A percentile compares a stretch with the other conserved stretches of the same genome.
Conservation (phyloP, 2,113 vertebrate genomes). For the Coptodon bakossiorum region DNA sequence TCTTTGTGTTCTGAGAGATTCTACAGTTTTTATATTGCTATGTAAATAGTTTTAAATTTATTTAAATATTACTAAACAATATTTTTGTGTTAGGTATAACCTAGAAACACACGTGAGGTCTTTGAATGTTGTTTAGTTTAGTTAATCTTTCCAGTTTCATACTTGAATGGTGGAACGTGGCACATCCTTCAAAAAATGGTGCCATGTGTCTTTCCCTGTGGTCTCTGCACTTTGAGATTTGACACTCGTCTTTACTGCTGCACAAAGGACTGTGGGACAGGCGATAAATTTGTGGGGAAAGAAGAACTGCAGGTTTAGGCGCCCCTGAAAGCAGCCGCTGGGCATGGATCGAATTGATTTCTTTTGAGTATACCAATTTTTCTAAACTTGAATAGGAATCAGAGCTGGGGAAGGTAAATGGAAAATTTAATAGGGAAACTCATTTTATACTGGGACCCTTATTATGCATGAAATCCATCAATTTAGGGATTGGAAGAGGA, state of each 20-base stretch:
- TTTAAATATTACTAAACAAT: background rate
- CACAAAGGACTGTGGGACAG: constrained; percentile 55
- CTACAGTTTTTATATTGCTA: background rate
- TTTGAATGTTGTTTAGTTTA: background rate
- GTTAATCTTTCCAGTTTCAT: constrained; percentile 1
- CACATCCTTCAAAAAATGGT: background rate
- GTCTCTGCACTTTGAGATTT: constrained; percentile 54
- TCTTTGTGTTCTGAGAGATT: background rate
- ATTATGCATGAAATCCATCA: constrained; percentile 22
- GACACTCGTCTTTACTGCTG: constrained; percentile 39
- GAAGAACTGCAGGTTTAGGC: constrained; percentile 60
- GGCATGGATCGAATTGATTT: constrained; percentile 63
- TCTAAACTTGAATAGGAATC: constrained; percentile 57
- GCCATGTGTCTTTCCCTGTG: constrained; percentile 29
- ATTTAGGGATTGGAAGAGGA: background rate
- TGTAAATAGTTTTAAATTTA: background rate
- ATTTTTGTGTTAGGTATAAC: background rate
- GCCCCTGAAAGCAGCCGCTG: constrained; percentile 51
- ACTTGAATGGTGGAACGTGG: constrained; percentile 16
- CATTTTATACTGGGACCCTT: constrained; percentile 13
- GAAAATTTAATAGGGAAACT: constrained; percentile 45
- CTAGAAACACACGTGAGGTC: background rate
- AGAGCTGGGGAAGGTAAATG: constrained; percentile 4
- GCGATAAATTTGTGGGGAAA: constrained; percentile 48
- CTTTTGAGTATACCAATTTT: constrained; percentile 48